Conservation (phyloP, 1,140 invertebrate species). For the Drosophila insularis region DNA sequence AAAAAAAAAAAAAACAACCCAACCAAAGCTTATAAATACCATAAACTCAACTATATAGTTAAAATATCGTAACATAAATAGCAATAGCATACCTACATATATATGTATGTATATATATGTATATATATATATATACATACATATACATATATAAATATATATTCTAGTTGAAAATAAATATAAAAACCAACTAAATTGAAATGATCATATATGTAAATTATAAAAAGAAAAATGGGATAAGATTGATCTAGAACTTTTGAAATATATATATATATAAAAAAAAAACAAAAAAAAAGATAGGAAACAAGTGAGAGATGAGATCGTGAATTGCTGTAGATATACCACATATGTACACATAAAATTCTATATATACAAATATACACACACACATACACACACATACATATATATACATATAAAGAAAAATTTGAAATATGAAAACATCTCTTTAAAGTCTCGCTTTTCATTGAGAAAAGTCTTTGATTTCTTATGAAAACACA, state of each 20-base stretch:
- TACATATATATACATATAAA: constrained; percentile 21
- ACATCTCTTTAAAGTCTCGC: constrained; percentile 55
- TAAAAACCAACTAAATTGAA: constrained; percentile 32
- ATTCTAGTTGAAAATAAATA: constrained; percentile 37
- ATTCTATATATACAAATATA: constrained; percentile 56
- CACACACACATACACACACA: constrained; percentile 55
- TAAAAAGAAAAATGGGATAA: constrained; percentile 42
- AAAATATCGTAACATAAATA: constrained; percentile 77
- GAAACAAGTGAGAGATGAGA: not conserved
- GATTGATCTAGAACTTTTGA: constrained; percentile 78
- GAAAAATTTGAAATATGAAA: no score
- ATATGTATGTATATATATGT: constrained; percentile 28
- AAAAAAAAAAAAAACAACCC: constrained; percentile 15
- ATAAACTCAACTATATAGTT: constrained; percentile 55
- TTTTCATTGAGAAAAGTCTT: constrained; percentile 29
- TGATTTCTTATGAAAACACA: not conserved
- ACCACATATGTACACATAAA: constrained; percentile 33
- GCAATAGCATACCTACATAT: constrained; percentile 65
- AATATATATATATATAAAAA: not conserved
- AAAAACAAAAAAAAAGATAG: not conserved
- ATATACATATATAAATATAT: constrained; percentile 22
- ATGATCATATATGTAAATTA: constrained; percentile 9
- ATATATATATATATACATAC: constrained; percentile 42
- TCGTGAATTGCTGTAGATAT: constrained; percentile 25
- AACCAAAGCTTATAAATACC: constrained; percentile 66